A percentile compares a stretch with the other conserved stretches of the same genome.
phyloP scores from a whole-genome alignment of 1,140 invertebrate genomes.

The Conopomorpha cramerella region DNA sequence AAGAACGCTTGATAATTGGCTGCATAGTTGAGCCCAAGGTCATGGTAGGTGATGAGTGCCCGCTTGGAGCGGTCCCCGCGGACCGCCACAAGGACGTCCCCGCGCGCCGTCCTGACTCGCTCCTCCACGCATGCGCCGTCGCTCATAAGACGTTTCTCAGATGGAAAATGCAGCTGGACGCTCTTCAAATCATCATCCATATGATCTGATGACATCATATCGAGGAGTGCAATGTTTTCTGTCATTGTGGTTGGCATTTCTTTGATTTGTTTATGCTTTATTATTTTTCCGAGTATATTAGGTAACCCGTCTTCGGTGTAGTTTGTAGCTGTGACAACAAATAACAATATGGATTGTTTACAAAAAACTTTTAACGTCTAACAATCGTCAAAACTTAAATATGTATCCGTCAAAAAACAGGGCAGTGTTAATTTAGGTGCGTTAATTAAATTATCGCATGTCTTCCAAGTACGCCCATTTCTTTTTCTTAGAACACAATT shows the following conservation, averaged over 20 bases:
- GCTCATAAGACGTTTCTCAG: slow-evolving; percentile 72
- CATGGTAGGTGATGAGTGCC: slow-evolving; percentile 96
- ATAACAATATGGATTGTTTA: background rate
- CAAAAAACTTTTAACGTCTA: background rate
- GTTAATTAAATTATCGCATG: slow-evolving; percentile 14
- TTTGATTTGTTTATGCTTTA: slow-evolving; percentile 4
- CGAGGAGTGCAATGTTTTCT: slow-evolving; percentile 46
- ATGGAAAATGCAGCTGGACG: slow-evolving; percentile 85
- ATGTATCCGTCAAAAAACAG: background rate
- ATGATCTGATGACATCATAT: slow-evolving; percentile 80
- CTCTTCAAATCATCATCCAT: slow-evolving; percentile 93
- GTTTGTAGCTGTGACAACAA: too few relatives aligned
- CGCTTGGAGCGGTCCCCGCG: slow-evolving; percentile 90
- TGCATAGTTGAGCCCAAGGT: slow-evolving; percentile 95
- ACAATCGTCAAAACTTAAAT: background rate
- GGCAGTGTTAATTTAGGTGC: slow-evolving; percentile 14
- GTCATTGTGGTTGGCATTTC: slow-evolving; percentile 37
- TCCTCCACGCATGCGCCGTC: slow-evolving; percentile 71
- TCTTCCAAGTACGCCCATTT: slow-evolving; percentile 8
- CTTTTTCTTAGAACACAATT: slow-evolving; percentile 8
- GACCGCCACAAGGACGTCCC: slow-evolving; percentile 86
- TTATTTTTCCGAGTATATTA: too few relatives aligned
- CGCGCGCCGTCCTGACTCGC: slow-evolving; percentile 86
- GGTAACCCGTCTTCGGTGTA: too few relatives aligned
- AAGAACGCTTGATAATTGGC: slow-evolving; percentile 98